Conservation (phyloP, 2,797 vertebrate species). For the Epinephelus awoara region DNA sequence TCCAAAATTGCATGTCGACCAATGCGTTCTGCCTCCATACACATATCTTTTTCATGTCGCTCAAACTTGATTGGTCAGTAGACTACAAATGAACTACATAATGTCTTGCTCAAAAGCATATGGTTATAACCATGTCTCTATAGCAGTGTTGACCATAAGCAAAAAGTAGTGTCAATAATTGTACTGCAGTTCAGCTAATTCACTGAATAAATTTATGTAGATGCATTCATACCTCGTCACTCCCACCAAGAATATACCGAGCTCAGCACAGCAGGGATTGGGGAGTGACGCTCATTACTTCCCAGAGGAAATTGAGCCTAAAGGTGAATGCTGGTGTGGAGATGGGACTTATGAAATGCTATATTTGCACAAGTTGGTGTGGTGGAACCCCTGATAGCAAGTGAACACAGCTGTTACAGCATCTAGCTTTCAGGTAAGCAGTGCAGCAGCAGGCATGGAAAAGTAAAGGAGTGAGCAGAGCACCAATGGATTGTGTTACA, state of each 20-base stretch:
- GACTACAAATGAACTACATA: too few species aligned
- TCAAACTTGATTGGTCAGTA: too few species aligned
- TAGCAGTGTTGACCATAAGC: neutral
- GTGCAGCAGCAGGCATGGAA: neutral
- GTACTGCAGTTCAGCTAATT: neutral
- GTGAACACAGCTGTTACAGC: slow-evolving; percentile 1
- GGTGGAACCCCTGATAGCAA: neutral
- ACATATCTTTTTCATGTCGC: too few species aligned
- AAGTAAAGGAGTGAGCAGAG: neutral
- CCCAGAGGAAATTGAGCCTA: neutral
- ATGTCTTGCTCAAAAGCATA: neutral
- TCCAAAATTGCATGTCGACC: too few species aligned
- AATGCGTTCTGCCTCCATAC: too few species aligned
- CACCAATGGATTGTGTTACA: neutral
- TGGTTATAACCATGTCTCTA: neutral
- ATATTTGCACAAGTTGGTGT: neutral
- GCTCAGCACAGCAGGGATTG: neutral
- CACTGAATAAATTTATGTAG: neutral
- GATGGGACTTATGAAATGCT: slow-evolving; percentile 8
- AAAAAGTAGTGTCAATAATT: neutral
- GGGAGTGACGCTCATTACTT: neutral
- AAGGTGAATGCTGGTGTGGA: neutral
- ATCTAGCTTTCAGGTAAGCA: neutral
- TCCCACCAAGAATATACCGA: neutral
- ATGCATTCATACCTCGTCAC: neutral